These are phyloP conservation scores for Aegithalos caudatus DNA, from an alignment of 2,113 vertebrate species.

Conservation along the genomic window DNA sequence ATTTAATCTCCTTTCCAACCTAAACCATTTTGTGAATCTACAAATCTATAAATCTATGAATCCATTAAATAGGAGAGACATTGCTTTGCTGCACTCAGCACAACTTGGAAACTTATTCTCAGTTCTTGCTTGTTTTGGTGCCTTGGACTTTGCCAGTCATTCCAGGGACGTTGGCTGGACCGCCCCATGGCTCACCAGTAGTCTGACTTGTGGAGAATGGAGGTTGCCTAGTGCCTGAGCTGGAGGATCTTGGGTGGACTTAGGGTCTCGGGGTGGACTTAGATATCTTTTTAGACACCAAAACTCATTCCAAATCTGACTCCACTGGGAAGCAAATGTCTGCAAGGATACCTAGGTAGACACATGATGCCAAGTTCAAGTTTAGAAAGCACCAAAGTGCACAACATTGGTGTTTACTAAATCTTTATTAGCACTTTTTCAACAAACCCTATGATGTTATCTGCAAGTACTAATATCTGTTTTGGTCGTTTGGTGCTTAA, in stretches of 20 bases:
- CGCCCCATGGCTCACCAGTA: neutral
- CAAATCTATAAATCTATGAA: neutral
- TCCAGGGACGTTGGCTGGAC: neutral
- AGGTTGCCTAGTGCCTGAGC: neutral
- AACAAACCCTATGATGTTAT: neutral
- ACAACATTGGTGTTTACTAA: neutral
- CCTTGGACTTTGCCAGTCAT: neutral
- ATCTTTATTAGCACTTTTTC: neutral
- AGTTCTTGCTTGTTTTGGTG: neutral
- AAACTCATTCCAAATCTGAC: neutral
- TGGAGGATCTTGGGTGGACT: neutral
- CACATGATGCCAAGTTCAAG: neutral
- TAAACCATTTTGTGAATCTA: neutral
- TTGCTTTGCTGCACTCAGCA: neutral
- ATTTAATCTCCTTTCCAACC: neutral
- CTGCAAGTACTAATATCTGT: neutral
- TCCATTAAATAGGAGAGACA: neutral
- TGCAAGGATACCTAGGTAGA: neutral
- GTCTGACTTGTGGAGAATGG: neutral
- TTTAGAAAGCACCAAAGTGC: neutral
- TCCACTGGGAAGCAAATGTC: neutral
- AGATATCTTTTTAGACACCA: neutral
- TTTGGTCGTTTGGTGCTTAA: neutral
- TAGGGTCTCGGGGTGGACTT: neutral
- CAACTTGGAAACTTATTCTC: neutral